Evolutionary conservation across 2,888 invertebrate species (phyloP).

Genomic region (Thymelicus lineola): DNA sequence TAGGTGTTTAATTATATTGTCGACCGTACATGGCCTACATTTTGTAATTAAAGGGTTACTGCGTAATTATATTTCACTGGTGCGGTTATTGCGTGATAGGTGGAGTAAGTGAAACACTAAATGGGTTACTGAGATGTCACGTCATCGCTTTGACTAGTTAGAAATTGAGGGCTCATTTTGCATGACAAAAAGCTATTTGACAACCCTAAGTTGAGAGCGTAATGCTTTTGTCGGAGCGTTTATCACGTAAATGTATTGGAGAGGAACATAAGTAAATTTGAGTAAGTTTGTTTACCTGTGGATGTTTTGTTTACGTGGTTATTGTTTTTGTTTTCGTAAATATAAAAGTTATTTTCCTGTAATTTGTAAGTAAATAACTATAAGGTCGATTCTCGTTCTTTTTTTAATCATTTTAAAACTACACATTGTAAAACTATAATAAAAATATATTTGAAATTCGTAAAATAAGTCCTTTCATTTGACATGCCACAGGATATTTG

Average conservation of each 20-base stretch:
- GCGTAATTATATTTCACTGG: constrained; percentile 20
- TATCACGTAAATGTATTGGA: background rate
- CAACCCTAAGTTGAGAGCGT: constrained; percentile 1
- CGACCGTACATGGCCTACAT: constrained; percentile 25
- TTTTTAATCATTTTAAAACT: no score
- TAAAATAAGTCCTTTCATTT: no score
- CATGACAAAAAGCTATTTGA: background rate
- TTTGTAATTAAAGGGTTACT: constrained; percentile 32
- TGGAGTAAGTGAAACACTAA: background rate
- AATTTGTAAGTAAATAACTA: no score
- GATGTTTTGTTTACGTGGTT: no score
- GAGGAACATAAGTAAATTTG: background rate
- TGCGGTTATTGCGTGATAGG: constrained; percentile 1
- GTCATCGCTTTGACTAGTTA: constrained; percentile 6
- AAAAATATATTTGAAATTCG: no score
- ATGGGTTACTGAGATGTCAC: constrained; percentile 1
- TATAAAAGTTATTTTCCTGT: no score
- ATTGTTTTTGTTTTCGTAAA: no score
- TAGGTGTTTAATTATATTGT: constrained; percentile 49
- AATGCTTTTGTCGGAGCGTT: background rate
- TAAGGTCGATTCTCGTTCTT: no score
- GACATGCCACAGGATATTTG: no score
- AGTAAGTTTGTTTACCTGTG: background rate
- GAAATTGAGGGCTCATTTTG: background rate
- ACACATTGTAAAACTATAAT: no score